These are phyloP conservation scores for Zaprionus ghesquierei DNA, from an alignment of 1,140 invertebrate genomes.

Conservation along the genomic window DNA sequence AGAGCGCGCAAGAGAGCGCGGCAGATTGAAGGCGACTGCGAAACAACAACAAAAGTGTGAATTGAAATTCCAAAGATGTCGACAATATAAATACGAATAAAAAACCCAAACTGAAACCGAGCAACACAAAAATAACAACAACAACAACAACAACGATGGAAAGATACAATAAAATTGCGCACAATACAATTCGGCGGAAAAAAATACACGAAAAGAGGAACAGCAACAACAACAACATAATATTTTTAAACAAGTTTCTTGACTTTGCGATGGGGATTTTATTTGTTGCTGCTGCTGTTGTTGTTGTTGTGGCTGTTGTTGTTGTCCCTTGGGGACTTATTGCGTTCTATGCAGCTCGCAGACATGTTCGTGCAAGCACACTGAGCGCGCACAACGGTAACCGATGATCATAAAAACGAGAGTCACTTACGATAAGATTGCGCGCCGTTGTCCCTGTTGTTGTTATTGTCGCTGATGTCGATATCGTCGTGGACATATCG, in stretches of 20 bases:
- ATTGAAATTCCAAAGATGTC: conserved; percentile 82
- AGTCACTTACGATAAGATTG: conserved; percentile 82
- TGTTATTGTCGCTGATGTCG: conserved; percentile 55
- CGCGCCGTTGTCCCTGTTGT: conserved; percentile 59
- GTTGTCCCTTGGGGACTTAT: conserved; percentile 4
- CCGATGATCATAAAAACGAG: conserved; percentile 20
- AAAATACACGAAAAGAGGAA: conserved; percentile 40
- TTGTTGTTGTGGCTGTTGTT: conserved; percentile 24
- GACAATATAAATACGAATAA: conserved; percentile 72
- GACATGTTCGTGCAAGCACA: background rate
- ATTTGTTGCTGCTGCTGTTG: conserved; percentile 21
- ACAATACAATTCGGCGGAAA: conserved; percentile 74
- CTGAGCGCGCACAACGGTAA: background rate
- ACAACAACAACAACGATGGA: conserved; percentile 47
- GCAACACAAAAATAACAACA: conserved; percentile 34
- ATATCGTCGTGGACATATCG: conserved; percentile 69
- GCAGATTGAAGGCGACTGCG: conserved; percentile 37
- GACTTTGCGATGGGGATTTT: conserved; percentile 17
- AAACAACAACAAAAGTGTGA: conserved; percentile 79
- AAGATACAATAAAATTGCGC: conserved; percentile 77
- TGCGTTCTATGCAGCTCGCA: conserved; percentile 17
- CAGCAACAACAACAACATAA: conserved; percentile 13
- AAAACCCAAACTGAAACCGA: conserved; percentile 44
- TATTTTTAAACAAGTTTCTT: conserved; percentile 76
- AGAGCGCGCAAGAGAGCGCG: background rate